These are phyloP conservation scores for Scortum barcoo DNA, from an alignment of 2,113 vertebrate species.

Conservation along the genomic window DNA sequence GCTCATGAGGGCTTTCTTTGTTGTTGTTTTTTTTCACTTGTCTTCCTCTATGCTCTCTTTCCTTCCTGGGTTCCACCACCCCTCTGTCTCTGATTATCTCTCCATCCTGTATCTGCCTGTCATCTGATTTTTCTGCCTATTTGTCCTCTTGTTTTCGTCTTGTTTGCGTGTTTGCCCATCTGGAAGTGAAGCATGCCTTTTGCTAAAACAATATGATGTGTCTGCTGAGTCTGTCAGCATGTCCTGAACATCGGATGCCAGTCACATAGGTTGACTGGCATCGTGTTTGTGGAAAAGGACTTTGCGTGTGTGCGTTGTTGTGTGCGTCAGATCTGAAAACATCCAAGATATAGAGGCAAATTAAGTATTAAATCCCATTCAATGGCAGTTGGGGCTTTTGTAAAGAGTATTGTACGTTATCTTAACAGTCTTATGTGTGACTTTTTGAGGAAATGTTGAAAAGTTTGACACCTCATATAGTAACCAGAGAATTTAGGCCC, in stretches of 20 bases:
- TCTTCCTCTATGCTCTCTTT: background rate
- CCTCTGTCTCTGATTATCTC: background rate
- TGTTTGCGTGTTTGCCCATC: conserved; percentile 14
- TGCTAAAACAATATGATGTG: conserved; percentile 8
- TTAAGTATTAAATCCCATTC: conserved; percentile 50
- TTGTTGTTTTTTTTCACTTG: accelerated
- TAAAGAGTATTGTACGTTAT: conserved; percentile 16
- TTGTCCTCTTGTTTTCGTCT: background rate
- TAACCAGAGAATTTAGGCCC: background rate
- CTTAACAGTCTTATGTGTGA: background rate
- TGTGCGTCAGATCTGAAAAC: conserved; percentile 7
- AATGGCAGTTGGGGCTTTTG: conserved; percentile 41
- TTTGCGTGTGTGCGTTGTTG: conserved; percentile 4
- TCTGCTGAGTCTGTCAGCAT: conserved; percentile 27
- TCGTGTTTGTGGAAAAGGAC: background rate
- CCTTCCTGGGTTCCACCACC: background rate
- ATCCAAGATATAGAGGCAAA: conserved; percentile 3
- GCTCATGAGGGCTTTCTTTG: background rate
- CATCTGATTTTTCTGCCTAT: conserved; percentile 2
- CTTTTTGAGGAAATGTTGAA: background rate
- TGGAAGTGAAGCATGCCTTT: conserved; percentile 6
- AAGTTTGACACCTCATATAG: background rate
- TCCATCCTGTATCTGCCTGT: background rate
- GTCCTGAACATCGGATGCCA: too few relatives aligned
- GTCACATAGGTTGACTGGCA: too few relatives aligned